Percentiles rank a stretch among this genome's conserved stretches.
Conservation (phyloP, 53 echinoderm and acorn worm genomes). For the Luidia sarsii region DNA sequence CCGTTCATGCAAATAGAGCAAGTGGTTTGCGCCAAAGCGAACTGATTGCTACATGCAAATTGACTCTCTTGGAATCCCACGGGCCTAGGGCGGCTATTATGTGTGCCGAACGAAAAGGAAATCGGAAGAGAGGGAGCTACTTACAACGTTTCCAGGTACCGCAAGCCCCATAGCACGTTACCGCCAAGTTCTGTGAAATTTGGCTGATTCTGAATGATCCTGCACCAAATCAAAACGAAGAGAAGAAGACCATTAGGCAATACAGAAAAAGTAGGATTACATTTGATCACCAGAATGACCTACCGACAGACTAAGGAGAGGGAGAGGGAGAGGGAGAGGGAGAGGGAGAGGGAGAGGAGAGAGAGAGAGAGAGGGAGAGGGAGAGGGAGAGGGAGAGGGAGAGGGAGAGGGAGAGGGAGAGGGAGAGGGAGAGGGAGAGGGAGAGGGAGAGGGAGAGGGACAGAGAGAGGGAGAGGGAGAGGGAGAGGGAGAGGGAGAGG, state of each 20-base stretch:
- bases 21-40: too few species aligned
- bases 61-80: too few species aligned
- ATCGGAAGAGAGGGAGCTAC: too few species aligned
- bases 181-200: conserved; percentile 34
- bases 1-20: too few species aligned
- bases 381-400: not conserved
- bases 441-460: too few species aligned
- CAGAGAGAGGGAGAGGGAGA: not conserved
- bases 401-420: not conserved
- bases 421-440: not conserved
- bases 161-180: not conserved
- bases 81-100: too few species aligned
- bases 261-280: not conserved
- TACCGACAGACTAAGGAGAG: not conserved
- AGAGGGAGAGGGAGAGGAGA: not conserved
- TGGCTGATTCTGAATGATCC: conserved; percentile 14
- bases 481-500: not conserved
- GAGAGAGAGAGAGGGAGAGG: not conserved
- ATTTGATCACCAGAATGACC: too few species aligned
- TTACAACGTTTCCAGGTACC: conserved; percentile 29
- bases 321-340: not conserved
- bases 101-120: too few species aligned
- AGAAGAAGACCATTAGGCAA: conserved; percentile 9
- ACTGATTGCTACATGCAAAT: too few species aligned
- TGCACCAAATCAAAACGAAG: not conserved